Evolutionary conservation across 2,113 vertebrate genomes (phyloP).

Genomic region (Zonotrichia leucophrys): DNA sequence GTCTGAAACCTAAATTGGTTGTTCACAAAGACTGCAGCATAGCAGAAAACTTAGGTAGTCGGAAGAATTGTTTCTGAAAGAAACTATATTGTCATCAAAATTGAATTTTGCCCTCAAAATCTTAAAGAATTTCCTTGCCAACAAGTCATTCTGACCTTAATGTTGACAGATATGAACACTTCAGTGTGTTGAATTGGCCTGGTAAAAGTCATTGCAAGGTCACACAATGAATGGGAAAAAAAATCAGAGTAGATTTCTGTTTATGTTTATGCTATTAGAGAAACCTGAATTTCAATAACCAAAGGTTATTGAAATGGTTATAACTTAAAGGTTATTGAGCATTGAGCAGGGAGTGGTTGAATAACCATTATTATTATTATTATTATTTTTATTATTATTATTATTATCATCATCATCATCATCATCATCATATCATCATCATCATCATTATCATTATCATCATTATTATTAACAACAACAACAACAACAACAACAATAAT

Average conservation of each 20-base stretch:
- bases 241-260: neutral
- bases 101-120: neutral
- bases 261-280: neutral
- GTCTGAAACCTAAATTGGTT: neutral
- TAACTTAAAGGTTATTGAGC: fast-evolving
- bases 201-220: neutral
- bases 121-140: neutral
- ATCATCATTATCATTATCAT: too few species aligned
- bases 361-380: too few species aligned
- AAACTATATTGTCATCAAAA: neutral
- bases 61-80: neutral
- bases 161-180: neutral
- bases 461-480: too few species aligned
- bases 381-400: too few species aligned
- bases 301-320: neutral
- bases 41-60: neutral
- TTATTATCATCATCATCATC: too few species aligned
- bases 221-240: neutral
- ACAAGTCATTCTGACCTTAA: neutral
- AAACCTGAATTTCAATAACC: neutral
- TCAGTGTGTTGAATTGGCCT: neutral
- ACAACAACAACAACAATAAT: too few species aligned
- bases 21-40: neutral
- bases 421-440: too few species aligned
- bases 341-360: neutral